Base-by-base conservation (phyloP, 2,888 invertebrate species). In the Himalopsyche anomala region DNA sequence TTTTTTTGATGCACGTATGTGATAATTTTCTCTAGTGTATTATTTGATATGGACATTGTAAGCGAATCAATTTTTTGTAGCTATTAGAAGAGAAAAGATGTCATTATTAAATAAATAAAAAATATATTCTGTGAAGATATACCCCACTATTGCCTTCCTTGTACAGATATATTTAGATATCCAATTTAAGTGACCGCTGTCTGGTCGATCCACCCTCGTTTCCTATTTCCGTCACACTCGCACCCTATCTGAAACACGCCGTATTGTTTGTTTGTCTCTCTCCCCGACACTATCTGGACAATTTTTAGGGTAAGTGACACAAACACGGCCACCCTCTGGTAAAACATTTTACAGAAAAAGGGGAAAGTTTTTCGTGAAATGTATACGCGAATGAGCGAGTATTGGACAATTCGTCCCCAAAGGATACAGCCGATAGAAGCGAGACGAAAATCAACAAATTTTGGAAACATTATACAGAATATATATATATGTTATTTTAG, bases 161-260 rank as follows among this genome's bases (percentile, higher is more conserved):
- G 62, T 62, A 62, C 62, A 19, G 62, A 62, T 62, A 62, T 62
- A 62, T 62, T 62, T 62, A 62, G 62, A 62, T 19, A 62, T 62
- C 62, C 62, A 62, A 62, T 62, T 62, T 62, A 62, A 62, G 19
- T 62, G 62, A 62, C 62, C 62, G 62, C 62, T 62, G 62, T 62
- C 62, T 19, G n/a, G 28, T 19, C 62, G 62, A 19, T 62, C 19
- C 28, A 62, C 62, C 62, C 62, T 62, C 62, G 62, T 62, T 62
- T 62, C 28, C 62, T 62, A 28, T 8, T 62, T 62, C 62, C 62
- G 62, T 62, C 62, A n/a, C 62, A 19, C 62, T 62, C 62, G 62
- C 62, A 28, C 62, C n/a, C 62, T 28, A 62, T 62, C 19, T 15
- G 62, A 62, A 62, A 28, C 19, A 19, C 62, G 19, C 62, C 62